Conservation (phyloP, 2,888 invertebrate species). For the Silvanus unidentatus region DNA sequence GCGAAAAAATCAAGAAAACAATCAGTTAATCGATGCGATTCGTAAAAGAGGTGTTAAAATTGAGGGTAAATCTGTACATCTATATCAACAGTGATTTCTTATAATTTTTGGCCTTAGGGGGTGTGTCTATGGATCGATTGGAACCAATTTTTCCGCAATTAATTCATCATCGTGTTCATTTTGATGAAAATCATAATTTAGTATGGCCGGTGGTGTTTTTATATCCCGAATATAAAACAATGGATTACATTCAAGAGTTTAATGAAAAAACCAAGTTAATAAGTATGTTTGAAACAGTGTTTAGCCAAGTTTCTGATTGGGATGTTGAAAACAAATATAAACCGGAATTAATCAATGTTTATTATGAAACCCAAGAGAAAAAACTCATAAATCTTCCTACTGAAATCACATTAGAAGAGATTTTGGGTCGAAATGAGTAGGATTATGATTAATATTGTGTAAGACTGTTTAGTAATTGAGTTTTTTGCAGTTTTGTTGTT, state of each 20-base stretch:
- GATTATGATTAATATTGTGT: conserved; percentile 15
- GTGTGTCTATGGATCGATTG: conserved; percentile 49
- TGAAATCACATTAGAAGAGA: conserved; percentile 52
- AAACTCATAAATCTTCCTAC: conserved; percentile 55
- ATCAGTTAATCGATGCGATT: conserved; percentile 46
- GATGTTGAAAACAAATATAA: conserved; percentile 63
- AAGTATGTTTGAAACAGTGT: conserved; percentile 35
- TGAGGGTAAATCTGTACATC: conserved; percentile 44
- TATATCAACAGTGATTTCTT: not conserved
- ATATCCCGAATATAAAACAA: conserved; percentile 82
- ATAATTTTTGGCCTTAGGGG: conserved; percentile 21
- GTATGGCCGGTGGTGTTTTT: conserved; percentile 84
- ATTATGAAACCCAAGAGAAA: conserved; percentile 64
- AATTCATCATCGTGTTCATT: conserved; percentile 57
- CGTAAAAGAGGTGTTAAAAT: conserved; percentile 49
- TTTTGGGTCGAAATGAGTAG: conserved; percentile 55
- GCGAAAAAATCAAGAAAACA: conserved; percentile 45
- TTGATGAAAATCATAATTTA: conserved; percentile 55
- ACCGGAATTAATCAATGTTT: conserved; percentile 57
- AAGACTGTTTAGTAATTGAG: conserved; percentile 8
- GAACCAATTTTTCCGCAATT: conserved; percentile 63
- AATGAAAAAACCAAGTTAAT: conserved; percentile 57
- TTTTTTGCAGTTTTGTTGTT: conserved; percentile 50
- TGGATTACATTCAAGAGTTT: conserved; percentile 81
- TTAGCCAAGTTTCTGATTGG: conserved; percentile 66